Evolutionary conservation across 2,888 invertebrate genomes (phyloP), one percentile per base, ranked within the genome.

Genomic region (Leptothorax acervorum): DNA sequence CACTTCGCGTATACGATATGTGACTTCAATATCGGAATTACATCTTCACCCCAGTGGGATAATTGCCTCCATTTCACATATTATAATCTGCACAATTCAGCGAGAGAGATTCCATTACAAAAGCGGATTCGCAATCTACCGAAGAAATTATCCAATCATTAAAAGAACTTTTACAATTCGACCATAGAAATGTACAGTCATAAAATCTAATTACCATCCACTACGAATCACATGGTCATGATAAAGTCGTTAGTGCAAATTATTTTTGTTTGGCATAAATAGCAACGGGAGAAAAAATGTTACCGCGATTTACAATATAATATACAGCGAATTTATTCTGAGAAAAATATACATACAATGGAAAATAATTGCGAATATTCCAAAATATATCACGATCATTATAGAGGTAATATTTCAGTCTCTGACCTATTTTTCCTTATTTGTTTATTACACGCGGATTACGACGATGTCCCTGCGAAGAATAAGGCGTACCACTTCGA

Each of bases 71-170:
- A 51, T 60, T 81, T 81, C 57, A 48, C 48, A 75, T 75, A 73
- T 81, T 75, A 73, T 81, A 75, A 74, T 81, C 48, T 75, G 60
- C 23, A 81, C 75, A 81, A 81, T 81, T 81, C 79, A 81, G 23
- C 75, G n/a, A 74, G 74, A 81, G 79, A 81, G 48, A 74, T 75
- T 81, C 79, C 60, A 75, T 65, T 74, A 81, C 23, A 48, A 81
- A 75, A 60, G 79, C 76, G 18, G 60, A 60, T 45, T 57, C 75
- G 75, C 75, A 60, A 81, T 81, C 48, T n/a, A 39, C 75, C 31
- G 75, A 81, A 81, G 79, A 81, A 75, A 81, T 81, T 81, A 75
- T 23, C 79, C 28, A 75, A 81, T 81, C 79, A 60, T 81, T 75
- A 81, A 81, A 81, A 75, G 76, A 79, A 74, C 75, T 60, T 75